Evolutionary conservation across 2,888 invertebrate genomes (phyloP), one percentile per base, ranked within the genome.

Genomic region (Acleris literana): DNA sequence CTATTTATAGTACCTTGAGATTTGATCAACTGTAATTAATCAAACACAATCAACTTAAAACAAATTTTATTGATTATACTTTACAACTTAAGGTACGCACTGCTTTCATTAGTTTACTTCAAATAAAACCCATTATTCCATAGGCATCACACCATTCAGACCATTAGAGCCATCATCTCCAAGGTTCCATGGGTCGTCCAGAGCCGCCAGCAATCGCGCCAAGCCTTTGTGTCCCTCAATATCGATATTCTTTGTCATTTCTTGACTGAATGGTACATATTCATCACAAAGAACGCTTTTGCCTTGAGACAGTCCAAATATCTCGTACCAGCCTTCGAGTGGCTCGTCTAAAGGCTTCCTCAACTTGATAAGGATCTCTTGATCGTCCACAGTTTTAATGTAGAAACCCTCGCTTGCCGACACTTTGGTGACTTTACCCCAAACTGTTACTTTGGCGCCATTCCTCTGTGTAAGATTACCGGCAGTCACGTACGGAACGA

Each of bases 111-210:
- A 49, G 9, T 49, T 18, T 18, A 20, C 49, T 20, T 20, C 18
- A 20, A 18, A 20, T 3, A 7, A n/a, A 20, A 17, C 46, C 52
- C 33, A 52, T 77, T 72, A 86, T 67, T 87, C 86, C 89, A 93
- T 91, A 0, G 85, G 84, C 52, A 74, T 77, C 16, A 88, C 80
- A 71, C 86, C 88, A 69, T 79, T 75, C 72, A 87, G 75, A 3
- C 67, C 75, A 69, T 74, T 76, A 5, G 76, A 71, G 44, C 70
- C 71, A 29, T 83, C 83, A 18, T 88, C 89, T 57, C 92, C 93
- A 25, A 93, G 82, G 69, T 93, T 90, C 93, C 93, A 93, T 0
- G 92, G 92, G 61, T 92, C 91, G 69, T 93, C 93, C 0, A 93
- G 74, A 1, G 91, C 92, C 39, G 80, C 79, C 53, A 93, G 72